phyloP scores from a whole-genome alignment of 2,113 vertebrate genomes.

The Hypomesus transpacificus region DNA sequence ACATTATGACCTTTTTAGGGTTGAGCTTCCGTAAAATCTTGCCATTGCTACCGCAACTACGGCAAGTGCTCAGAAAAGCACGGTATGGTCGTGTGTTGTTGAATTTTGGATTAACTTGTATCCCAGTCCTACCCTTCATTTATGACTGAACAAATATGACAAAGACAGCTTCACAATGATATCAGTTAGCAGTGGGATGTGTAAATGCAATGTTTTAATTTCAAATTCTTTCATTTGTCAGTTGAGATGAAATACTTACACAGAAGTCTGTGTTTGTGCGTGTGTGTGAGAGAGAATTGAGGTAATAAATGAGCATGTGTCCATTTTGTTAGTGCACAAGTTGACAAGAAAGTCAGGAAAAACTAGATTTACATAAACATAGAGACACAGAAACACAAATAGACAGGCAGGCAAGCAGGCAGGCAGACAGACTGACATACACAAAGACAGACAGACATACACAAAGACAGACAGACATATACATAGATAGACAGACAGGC shows the following conservation, averaged over 20 bases:
- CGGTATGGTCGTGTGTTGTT: too few relatives aligned
- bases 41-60: too few relatives aligned
- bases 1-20: too few relatives aligned
- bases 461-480: background rate
- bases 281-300: background rate
- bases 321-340: too few relatives aligned
- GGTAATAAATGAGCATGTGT: background rate
- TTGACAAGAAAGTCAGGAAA: too few relatives aligned
- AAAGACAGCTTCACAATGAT: background rate
- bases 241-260: background rate
- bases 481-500: background rate
- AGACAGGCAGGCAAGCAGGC: too few relatives aligned
- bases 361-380: background rate
- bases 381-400: background rate
- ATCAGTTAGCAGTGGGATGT: background rate
- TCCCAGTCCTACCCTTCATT: background rate
- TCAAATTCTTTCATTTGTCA: background rate
- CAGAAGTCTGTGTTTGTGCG: background rate
- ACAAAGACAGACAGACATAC: background rate
- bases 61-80: background rate
- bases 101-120: background rate
- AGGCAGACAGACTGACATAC: background rate
- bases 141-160: background rate
- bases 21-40: too few relatives aligned
- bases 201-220: background rate